phyloP scores from a whole-genome alignment of 2,888 invertebrate genomes.

The Cerastis rubricosa region DNA sequence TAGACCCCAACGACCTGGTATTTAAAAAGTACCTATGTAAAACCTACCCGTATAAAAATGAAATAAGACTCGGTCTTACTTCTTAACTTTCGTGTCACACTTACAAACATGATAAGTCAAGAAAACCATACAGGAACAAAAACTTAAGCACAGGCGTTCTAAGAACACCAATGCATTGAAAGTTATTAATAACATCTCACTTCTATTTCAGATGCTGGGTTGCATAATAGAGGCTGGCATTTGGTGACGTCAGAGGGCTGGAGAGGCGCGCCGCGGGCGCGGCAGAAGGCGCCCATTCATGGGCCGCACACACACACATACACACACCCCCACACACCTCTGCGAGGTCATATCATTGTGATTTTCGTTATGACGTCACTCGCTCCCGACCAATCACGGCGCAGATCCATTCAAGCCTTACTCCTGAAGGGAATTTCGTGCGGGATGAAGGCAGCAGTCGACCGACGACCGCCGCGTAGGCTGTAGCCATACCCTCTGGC shows the following conservation, averaged over 20 bases:
- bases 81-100: not conserved
- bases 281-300: constrained; percentile 86
- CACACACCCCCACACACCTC: constrained; percentile 68
- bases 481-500: constrained; percentile 64
- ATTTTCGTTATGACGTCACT: constrained; percentile 94
- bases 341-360: constrained; percentile 89
- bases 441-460: constrained; percentile 87
- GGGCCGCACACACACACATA: constrained; percentile 78
- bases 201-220: constrained; percentile 80
- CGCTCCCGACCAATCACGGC: constrained; percentile 90
- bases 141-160: constrained; percentile 15
- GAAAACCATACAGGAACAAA: constrained; percentile 1
- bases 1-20: not conserved
- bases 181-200: constrained; percentile 79
- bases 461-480: constrained; percentile 80
- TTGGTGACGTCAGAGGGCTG: constrained; percentile 82
- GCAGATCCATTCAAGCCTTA: constrained; percentile 93
- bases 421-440: constrained; percentile 91
- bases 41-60: not conserved
- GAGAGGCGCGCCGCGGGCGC: constrained; percentile 85
- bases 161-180: constrained; percentile 64
- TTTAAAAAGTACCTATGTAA: not conserved
- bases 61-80: too few relatives aligned
- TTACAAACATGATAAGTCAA: not conserved
- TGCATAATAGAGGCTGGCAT: constrained; percentile 84